phyloP scores from a whole-genome alignment of 2,113 vertebrate species.

The Typhlomys cinereus region DNA sequence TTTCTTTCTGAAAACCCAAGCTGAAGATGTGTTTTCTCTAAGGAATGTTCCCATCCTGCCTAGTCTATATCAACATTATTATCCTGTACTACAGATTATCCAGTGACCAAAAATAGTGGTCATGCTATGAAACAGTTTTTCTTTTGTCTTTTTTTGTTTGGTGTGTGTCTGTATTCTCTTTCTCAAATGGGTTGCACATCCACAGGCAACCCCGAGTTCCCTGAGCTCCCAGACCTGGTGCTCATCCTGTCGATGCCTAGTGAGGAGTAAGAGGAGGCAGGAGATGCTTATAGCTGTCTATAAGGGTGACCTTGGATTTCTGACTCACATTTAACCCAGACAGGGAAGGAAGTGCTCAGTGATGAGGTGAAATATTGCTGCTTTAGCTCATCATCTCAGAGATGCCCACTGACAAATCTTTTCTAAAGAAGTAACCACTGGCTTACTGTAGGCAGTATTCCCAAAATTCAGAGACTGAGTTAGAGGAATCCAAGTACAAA shows the following conservation, averaged over 20 bases:
- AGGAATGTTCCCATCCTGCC: background rate
- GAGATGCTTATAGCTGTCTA: background rate
- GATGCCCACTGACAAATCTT: background rate
- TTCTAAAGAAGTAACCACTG: background rate
- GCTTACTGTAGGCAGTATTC: background rate
- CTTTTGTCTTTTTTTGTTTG: background rate
- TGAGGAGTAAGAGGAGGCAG: background rate
- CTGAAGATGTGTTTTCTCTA: background rate
- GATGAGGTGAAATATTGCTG: background rate
- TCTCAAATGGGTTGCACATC: background rate
- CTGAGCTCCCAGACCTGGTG: accelerated
- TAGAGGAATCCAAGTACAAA: background rate
- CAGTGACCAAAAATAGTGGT: background rate
- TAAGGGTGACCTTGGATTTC: background rate
- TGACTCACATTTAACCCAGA: background rate
- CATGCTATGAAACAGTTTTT: background rate
- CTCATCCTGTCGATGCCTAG: background rate
- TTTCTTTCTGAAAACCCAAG: background rate
- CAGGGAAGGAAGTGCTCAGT: background rate
- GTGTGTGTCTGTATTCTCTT: background rate
- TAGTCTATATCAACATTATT: background rate
- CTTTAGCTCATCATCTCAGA: background rate
- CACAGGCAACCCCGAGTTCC: accelerated
- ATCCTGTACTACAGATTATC: background rate
- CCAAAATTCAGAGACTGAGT: background rate